Evolutionary conservation across 2,113 vertebrate genomes (phyloP).

Genomic region (Ursus arctos): DNA sequence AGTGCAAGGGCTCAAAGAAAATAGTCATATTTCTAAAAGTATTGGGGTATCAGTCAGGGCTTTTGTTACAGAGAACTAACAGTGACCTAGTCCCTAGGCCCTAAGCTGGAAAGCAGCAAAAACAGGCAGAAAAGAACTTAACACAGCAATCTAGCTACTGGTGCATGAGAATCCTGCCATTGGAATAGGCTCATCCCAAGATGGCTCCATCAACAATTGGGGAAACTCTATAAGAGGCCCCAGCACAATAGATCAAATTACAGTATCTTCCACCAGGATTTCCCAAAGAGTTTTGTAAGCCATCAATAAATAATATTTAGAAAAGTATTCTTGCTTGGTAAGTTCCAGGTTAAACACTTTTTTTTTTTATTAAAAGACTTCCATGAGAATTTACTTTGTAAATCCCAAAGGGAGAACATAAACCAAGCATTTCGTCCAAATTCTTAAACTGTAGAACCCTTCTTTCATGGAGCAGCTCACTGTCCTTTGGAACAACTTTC

Average conservation of each 20-base stretch:
- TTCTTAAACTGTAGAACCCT: not conserved
- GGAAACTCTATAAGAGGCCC: not conserved
- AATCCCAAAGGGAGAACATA: not conserved
- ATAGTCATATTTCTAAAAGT: not conserved
- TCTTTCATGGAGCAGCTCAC: not conserved
- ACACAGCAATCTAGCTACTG: not conserved
- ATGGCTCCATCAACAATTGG: fast-evolving
- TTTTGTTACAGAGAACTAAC: not conserved
- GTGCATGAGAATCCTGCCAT: fast-evolving
- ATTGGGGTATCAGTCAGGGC: no score
- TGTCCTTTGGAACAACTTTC: not conserved
- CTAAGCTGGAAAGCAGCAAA: not conserved
- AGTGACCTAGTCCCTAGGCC: not conserved
- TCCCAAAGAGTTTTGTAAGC: not conserved
- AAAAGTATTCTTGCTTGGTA: not conserved
- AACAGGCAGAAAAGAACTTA: not conserved
- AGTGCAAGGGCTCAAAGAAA: not conserved
- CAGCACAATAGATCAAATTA: not conserved
- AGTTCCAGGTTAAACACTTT: not conserved
- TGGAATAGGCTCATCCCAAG: not conserved
- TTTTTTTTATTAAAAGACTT: not conserved
- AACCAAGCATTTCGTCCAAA: not conserved
- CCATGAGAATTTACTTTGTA: not conserved
- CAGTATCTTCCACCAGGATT: not conserved
- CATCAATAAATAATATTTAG: not conserved